Evolutionary conservation across 2,888 invertebrate species (phyloP), one percentile per base, ranked within the genome.

Genomic region (Sturmia bella): DNA sequence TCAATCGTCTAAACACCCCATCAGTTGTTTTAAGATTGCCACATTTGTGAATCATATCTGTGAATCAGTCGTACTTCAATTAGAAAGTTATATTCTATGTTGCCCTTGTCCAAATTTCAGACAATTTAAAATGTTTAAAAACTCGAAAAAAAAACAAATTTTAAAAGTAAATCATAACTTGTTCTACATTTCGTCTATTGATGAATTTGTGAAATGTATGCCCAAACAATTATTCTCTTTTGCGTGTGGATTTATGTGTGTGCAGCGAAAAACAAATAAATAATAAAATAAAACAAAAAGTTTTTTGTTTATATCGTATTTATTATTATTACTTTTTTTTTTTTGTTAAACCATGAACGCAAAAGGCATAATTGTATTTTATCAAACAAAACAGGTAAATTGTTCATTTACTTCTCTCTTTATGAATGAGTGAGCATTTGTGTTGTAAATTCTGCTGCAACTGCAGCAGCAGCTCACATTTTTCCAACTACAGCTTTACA

Each of bases 391-490:
- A 56, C 61, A 76, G 68, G 72, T 77, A 81, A 81, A 57, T 27
- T 59, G 24, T 77, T 77, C 61, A 66, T 48, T 66, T 74, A 57
- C 57, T 80, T 74, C 79, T 81, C 79, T 81, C 73, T 84, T 83
- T 81, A 83, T 84, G 84, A 83, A 81, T 84, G 81, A 83, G 66
- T 81, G 79, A 70, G 68, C 80, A 84, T 83, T 77, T 80, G 76
- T 81, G 80, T 76, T 84, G 78, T 66, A 27, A 43, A 15, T 61
- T 37, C 48, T 66, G 73, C 73, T 69, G 41, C 48, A 39, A 57
- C 13, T 15, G 57, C 64, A 19, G 24, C 68, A 12, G 39, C 69
- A 70, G 17, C 21, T 17, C 27, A 41, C 5, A 5, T 15, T 61
- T 17, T 32, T 52, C 13, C 13, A 27, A 17, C 63, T 48, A 54